Evolutionary conservation across 2,113 vertebrate species (phyloP).

Genomic region (Lynx canadensis): DNA sequence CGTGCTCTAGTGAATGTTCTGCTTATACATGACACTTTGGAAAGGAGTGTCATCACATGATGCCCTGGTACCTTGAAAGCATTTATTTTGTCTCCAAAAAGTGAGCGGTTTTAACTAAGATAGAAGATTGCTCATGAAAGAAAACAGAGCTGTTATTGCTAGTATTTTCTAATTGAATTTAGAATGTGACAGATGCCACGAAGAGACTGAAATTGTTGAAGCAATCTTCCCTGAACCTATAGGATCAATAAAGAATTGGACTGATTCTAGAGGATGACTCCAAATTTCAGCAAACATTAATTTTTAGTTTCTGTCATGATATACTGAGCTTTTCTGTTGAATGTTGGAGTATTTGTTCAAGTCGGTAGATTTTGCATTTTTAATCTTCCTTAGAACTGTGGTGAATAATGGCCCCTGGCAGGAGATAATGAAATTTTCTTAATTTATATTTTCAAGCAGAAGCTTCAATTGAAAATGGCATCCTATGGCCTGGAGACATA

Average conservation of each 20-base stretch:
- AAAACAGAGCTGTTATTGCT: neutral
- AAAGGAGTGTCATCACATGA: neutral
- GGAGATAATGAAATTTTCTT: constrained; percentile 92
- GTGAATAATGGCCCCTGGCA: constrained; percentile 89
- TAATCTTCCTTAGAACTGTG: constrained; percentile 89
- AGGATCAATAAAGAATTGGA: neutral
- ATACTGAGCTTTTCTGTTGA: constrained; percentile 83
- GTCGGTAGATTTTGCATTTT: constrained; percentile 85
- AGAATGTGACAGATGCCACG: neutral
- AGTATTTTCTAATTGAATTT: constrained; percentile 49
- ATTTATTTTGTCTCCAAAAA: constrained; percentile 29
- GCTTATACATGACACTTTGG: neutral
- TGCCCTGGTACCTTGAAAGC: neutral
- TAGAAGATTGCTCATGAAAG: neutral
- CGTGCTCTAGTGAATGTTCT: neutral
- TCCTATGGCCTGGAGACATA: constrained; percentile 86
- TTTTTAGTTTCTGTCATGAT: constrained; percentile 79
- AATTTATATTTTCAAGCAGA: constrained; percentile 91
- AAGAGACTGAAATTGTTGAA: neutral
- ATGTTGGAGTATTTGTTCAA: constrained; percentile 85
- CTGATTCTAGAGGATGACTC: constrained; percentile 47
- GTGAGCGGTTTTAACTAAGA: neutral
- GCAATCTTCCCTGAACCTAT: neutral
- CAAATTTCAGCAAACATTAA: constrained; percentile 72
- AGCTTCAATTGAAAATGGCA: constrained; percentile 88